A percentile compares a stretch with the other conserved stretches of the same genome.
Conservation (phyloP, 1,140 invertebrate genomes). For the Acromyrmex charruanus region DNA sequence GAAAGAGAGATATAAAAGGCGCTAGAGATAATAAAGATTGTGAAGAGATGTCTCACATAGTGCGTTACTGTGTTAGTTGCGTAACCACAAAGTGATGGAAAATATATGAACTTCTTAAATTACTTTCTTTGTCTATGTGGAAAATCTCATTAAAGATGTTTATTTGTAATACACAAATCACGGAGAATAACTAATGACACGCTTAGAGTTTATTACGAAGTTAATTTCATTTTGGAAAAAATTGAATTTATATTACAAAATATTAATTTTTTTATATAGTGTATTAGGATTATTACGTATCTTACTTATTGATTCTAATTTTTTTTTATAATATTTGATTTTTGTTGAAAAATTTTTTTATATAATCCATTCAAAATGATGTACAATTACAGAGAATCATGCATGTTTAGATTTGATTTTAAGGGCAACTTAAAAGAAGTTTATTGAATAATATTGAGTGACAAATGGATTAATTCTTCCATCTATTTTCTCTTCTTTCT, state of each 20-base stretch:
- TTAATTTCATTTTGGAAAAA: neutral
- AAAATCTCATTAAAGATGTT: neutral
- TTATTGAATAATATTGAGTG: slow-evolving; percentile 40
- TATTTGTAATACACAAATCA: neutral
- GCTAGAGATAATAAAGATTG: slow-evolving; percentile 52
- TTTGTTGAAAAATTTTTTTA: slow-evolving; percentile 61
- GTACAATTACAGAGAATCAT: slow-evolving; percentile 20
- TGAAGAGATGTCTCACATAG: neutral
- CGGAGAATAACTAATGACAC: neutral
- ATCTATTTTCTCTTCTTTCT: neutral
- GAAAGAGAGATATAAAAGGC: slow-evolving; percentile 40
- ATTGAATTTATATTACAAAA: neutral
- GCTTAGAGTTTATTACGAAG: neutral
- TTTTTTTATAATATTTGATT: neutral
- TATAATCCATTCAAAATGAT: slow-evolving; percentile 16
- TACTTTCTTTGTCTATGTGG: neutral
- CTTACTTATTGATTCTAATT: neutral
- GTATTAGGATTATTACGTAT: neutral
- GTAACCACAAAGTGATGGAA: slow-evolving; percentile 9
- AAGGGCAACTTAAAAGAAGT: slow-evolving; percentile 10
- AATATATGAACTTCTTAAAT: slow-evolving; percentile 20
- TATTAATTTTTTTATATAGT: neutral
- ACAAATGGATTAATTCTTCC: slow-evolving; percentile 64
- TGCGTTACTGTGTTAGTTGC: neutral
- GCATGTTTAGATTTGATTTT: slow-evolving; percentile 64